phyloP scores from a whole-genome alignment of 2,797 vertebrate species.

The Nyctalus aviator region DNA sequence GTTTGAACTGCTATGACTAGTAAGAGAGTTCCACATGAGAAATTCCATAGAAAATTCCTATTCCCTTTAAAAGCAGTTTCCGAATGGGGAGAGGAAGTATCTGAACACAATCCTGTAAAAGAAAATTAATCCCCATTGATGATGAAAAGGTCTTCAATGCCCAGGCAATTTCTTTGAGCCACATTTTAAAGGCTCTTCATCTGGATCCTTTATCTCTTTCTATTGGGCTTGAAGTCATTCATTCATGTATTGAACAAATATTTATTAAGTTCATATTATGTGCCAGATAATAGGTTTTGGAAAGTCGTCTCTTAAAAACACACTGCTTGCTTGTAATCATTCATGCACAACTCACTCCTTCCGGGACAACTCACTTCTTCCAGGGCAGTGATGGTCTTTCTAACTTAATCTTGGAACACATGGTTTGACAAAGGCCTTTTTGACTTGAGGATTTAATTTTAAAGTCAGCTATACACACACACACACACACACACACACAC shows the following conservation, averaged over 20 bases:
- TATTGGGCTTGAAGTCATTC: neutral
- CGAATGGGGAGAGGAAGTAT: neutral
- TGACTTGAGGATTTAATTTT: neutral
- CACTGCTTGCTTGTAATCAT: neutral
- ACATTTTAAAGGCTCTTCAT: slow-evolving; percentile 10
- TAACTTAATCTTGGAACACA: neutral
- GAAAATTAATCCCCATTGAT: neutral
- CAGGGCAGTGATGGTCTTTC: neutral
- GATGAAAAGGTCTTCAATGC: slow-evolving; percentile 1
- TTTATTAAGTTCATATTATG: slow-evolving; percentile 5
- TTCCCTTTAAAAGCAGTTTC: neutral
- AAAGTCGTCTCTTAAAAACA: neutral
- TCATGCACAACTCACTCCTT: neutral
- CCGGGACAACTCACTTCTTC: neutral
- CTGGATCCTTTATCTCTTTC: neutral
- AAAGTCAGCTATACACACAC: neutral
- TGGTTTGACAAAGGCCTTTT: neutral
- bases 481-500: too few relatives aligned
- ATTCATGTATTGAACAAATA: slow-evolving; percentile 26
- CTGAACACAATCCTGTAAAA: neutral
- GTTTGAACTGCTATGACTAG: neutral
- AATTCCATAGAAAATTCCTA: neutral
- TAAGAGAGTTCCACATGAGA: neutral
- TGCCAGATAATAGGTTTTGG: neutral
- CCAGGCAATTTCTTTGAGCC: neutral